Evolutionary conservation across 2,113 vertebrate genomes (phyloP).

Genomic region (Myxocyprinus asiaticus): DNA sequence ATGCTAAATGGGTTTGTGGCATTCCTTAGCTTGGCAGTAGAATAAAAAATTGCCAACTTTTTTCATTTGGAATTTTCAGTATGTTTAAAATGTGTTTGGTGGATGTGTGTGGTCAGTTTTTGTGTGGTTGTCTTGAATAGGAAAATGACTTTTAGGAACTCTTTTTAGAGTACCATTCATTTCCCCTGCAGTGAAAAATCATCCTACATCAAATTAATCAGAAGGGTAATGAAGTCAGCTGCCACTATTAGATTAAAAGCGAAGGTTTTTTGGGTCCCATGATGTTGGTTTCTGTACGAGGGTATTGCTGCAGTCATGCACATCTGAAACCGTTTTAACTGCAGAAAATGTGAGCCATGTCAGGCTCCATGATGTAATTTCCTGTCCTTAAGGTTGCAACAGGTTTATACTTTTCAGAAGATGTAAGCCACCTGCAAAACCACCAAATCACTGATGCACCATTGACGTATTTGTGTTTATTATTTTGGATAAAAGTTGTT

Average conservation of each 20-base stretch:
- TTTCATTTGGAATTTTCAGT: background rate
- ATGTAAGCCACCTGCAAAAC: background rate
- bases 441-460: background rate
- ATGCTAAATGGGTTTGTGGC: background rate
- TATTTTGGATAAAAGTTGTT: background rate
- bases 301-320: conserved; percentile 2
- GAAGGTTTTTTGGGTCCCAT: conserved; percentile 11
- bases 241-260: background rate
- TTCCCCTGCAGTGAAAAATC: background rate
- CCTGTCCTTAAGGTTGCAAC: conserved; percentile 7
- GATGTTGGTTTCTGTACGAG: conserved; percentile 2
- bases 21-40: conserved; percentile 1
- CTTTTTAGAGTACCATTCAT: background rate
- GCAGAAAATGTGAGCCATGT: conserved; percentile 6
- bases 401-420: background rate
- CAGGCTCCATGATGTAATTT: conserved; percentile 4
- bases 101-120: conserved; percentile 5
- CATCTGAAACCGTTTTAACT: conserved; percentile 45
- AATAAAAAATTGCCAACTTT: too few species aligned
- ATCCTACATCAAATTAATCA: conserved; percentile 13
- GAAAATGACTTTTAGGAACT: conserved; percentile 1
- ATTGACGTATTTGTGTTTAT: background rate
- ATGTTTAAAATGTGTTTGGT: background rate
- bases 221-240: conserved; percentile 26
- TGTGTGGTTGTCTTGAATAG: background rate